Base-by-base conservation (phyloP, 2,888 invertebrate species). In the Poecilus cupreus region DNA sequence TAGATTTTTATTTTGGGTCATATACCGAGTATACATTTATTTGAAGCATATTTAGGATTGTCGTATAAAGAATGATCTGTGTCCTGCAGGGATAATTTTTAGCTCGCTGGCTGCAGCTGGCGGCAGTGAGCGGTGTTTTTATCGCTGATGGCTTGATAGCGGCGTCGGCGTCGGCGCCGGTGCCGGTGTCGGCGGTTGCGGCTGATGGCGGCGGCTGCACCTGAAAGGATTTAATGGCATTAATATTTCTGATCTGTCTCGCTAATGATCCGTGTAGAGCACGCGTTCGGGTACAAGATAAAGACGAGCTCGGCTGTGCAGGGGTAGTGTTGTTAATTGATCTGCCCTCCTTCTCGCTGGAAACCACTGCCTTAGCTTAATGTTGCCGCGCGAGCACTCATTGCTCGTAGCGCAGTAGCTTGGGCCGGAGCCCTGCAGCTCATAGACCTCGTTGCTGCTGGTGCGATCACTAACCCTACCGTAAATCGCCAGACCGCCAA, bases 301-400 rank as follows among this genome's bases (percentile, higher is more conserved):
- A 79, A 79, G 79, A 79, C 79, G 70, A 18, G 79, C 10, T 18
- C n/a, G 84, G 84, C 37, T 2, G 32, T 4, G 13, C 51, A 13
- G 64, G 64, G 60, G 60, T 60, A 84, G 83, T 85, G 86, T 85
- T 86, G 87, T 88, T 88, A 88, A 88, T 88, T 87, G 88, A 88
- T 88, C 88, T 86, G 78, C 81, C 83, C 79, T 81, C 70, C 79
- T 68, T 20, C 68, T 70, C 51, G 46, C 24, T 13, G 43, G 20
- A 54, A 57, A 76, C 76, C 76, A 57, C 76, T 39, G 57, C 76
- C 76, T 57, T 57, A 37, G 76, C 76, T 76, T 76, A 76, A 76
- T 76, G 76, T 76, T 75, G 26, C 46, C 72, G 8, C 72, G 51
- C 68, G 26, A 13, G 18, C 5, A 37, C 68, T 37, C 32, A 18